Conservation (phyloP, 2,797 vertebrate genomes). For the Centroberyx gerrardi region DNA sequence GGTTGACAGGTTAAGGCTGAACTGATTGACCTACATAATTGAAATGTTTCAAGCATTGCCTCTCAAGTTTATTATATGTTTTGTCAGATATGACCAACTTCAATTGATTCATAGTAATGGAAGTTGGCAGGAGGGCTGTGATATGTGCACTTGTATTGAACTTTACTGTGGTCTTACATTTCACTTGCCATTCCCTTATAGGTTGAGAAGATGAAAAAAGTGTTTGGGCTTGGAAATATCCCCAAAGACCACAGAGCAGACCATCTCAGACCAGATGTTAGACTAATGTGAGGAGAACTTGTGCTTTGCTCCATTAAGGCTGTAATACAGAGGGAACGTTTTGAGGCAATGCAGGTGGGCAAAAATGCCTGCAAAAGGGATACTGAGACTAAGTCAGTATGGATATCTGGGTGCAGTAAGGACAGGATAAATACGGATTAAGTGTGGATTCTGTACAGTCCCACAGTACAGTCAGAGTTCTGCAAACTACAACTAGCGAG, state of each 20-base stretch:
- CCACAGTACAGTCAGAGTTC: background rate
- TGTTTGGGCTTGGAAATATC: slow-evolving; percentile 7
- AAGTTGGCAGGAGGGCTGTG: slow-evolving; percentile 6
- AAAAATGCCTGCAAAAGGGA: background rate
- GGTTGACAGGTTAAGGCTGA: slow-evolving; percentile 25
- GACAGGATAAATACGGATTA: background rate
- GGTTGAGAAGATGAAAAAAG: slow-evolving; percentile 19
- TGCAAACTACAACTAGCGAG: too few relatives aligned
- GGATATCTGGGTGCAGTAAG: background rate
- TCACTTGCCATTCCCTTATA: background rate
- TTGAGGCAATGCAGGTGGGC: slow-evolving; percentile 7
- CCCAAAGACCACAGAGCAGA: slow-evolving; percentile 22
- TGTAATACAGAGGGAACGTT: slow-evolving; percentile 30
- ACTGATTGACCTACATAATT: background rate
- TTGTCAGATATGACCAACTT: slow-evolving; percentile 10
- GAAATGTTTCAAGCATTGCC: slow-evolving; percentile 13
- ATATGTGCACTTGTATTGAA: slow-evolving; percentile 12
- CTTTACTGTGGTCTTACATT: slow-evolving; percentile 17
- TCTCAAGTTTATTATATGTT: slow-evolving; percentile 9
- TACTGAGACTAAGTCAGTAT: background rate
- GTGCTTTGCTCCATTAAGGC: slow-evolving; percentile 28
- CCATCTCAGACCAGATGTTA: slow-evolving; percentile 43
- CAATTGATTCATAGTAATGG: slow-evolving; percentile 20
- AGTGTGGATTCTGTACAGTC: background rate
- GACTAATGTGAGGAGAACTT: slow-evolving; percentile 17